Conservation (phyloP, 2,888 invertebrate genomes). For the Marronus borbonicus region DNA sequence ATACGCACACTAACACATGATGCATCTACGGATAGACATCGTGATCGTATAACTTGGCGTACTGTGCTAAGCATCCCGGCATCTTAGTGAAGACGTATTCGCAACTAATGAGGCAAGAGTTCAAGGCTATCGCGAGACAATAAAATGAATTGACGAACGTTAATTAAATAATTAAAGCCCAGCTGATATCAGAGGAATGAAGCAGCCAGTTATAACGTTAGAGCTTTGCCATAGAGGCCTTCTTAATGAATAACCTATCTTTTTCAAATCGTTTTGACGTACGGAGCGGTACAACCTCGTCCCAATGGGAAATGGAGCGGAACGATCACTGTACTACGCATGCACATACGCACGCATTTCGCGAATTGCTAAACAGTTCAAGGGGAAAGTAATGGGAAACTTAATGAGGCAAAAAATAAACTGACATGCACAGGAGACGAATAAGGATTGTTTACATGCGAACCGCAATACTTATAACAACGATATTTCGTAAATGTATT, state of each 20-base stretch:
- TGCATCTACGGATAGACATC: background rate
- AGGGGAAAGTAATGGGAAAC: constrained; percentile 12
- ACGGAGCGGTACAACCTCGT: background rate
- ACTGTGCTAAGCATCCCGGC: background rate
- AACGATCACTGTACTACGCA: background rate
- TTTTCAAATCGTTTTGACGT: constrained; percentile 5
- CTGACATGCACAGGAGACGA: background rate
- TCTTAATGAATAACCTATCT: constrained; percentile 20
- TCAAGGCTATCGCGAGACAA: constrained; percentile 29
- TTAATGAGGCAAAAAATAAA: constrained; percentile 1
- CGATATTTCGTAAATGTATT: constrained; percentile 7
- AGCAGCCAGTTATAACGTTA: background rate
- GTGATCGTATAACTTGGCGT: background rate
- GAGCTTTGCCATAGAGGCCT: background rate
- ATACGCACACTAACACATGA: background rate
- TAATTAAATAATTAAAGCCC: constrained; percentile 23
- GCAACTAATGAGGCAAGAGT: constrained; percentile 34
- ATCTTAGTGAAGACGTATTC: constrained; percentile 8
- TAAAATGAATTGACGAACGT: constrained; percentile 26
- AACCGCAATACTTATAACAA: background rate
- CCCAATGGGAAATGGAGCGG: constrained; percentile 12
- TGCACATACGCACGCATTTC: background rate
- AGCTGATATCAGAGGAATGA: constrained; percentile 31
- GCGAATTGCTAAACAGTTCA: constrained; percentile 15
- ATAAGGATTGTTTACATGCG: constrained; percentile 2